Base-by-base conservation (phyloP, 2,888 invertebrate genomes). In the Sturmia bella region DNA sequence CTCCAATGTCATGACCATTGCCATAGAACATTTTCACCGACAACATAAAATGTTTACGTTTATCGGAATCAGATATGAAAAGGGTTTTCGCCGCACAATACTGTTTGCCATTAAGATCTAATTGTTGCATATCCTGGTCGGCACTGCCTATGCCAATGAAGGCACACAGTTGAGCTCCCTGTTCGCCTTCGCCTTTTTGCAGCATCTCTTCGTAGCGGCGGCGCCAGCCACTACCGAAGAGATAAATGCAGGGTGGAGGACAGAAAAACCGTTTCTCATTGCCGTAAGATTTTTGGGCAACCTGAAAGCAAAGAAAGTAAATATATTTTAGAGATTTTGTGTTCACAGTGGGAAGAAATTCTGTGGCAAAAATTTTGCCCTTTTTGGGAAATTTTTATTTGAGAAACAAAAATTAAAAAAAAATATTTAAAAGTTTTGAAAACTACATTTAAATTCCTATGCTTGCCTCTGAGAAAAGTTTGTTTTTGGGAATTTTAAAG, bases 251-350 rank as follows among this genome's bases (percentile, higher is more conserved):
- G 0, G 99, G 99, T 0, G 99, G 99, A 0, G 99, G 99, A 87
- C 99, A 99, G 92, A 99, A 99, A 92, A 99, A 99, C 83, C 99
- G 93, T 91, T 99, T 99, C 90, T 99, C 99, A 91, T 99, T 99
- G 84, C 99, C 99, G 90, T 99, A 99, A 0, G 99, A 99, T 90
- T 99, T 99, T 91, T 99, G 99, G 39, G 99, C 99, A 61, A 99
- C 99, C 91, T 91, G 84, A 13, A 70, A 63, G 1, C 11, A 1
- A 43, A 12, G 12, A 37, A 85, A 85, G 11, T 27, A 66, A 48
- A 13, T 15, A 37, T 37, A 13, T 17, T 43, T 0, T 15, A 19
- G n/a, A 12, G 37, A n/a, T 32, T n/a, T n/a, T n/a, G n/a, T n/a
- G n/a, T n/a, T n/a, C n/a, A n/a, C n/a, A 27, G 3, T 27, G 3